Evolutionary conservation across 1,140 invertebrate genomes (phyloP), one percentile per base, ranked within the genome.

Genomic region (Lepeophtheirus salmonis): DNA sequence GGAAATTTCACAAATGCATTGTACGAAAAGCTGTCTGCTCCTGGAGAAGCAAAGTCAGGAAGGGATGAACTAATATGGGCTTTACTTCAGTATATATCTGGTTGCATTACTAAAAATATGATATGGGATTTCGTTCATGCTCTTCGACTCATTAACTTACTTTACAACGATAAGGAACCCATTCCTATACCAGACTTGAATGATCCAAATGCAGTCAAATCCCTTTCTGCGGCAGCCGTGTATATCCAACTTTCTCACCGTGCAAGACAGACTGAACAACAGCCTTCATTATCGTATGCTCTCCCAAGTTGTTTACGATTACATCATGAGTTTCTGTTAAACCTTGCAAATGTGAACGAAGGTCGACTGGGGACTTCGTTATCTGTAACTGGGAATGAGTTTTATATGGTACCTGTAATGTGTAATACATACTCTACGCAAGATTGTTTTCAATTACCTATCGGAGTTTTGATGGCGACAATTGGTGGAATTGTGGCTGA

Each of bases 21-120:
- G 20, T 84, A 91, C 71, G 83, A 87, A 59, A 89, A 88, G 76
- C 80, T 84, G 68, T 64, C 62, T 21, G 21, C 21, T 4, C 13
- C 18, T n/a, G 41, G 16, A 10, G 17, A 16, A 61, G 4, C 62
- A 17, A 78, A 83, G 53, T 89, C 88, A 72, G 89, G 89, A 0
- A 73, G 91, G 53, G 90, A 97, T 73, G 88, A 95, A 67, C 71
- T 97, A 0, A 96, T 96, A 90, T 97, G 91, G 91, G 84, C 91
- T 2, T 72, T 97, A n/a, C 70, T 97, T 4, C 91, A 96, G 71
- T 96, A 92, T 68, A 91, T 96, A 63, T 95, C 90, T 1, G 89
- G 90, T 51, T 91, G 87, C 68, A 96, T 96, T 67, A 89, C 94
- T 72, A 82, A 90, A 64, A 94, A 94, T 74, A 84, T 88, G 0